These are phyloP conservation scores for Saturnia japonica DNA, from an alignment of 2,888 invertebrate species.

Conservation along the genomic window DNA sequence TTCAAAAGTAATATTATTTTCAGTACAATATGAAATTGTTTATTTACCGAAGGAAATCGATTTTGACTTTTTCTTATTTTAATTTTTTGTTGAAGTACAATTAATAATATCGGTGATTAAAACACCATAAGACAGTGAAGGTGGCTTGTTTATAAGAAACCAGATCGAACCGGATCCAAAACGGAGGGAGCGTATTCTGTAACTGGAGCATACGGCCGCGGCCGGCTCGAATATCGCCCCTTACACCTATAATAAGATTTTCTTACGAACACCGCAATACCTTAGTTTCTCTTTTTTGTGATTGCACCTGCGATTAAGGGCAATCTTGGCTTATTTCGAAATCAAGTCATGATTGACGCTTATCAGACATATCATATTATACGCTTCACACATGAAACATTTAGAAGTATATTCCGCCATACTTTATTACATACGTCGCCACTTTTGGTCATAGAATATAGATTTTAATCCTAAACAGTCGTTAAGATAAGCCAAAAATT, in stretches of 20 bases:
- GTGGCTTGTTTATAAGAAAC: conserved; percentile 65
- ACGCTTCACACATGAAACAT: conserved; percentile 32
- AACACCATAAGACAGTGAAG: conserved; percentile 71
- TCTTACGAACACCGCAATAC: conserved; percentile 68
- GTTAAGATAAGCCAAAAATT: conserved; percentile 15
- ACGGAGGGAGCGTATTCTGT: conserved; percentile 72
- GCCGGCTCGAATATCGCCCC: conserved; percentile 77
- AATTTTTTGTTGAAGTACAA: conserved; percentile 39
- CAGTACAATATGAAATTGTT: neutral
- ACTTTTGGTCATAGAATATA: conserved; percentile 9
- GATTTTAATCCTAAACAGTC: conserved; percentile 9
- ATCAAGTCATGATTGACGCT: conserved; percentile 63
- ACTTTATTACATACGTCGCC: conserved; percentile 4
- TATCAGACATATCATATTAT: conserved; percentile 53
- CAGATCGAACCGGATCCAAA: conserved; percentile 76
- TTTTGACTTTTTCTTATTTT: conserved; percentile 38
- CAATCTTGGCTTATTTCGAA: conserved; percentile 71
- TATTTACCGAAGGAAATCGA: conserved; percentile 33
- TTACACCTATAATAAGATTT: conserved; percentile 78
- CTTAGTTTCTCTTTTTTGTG: conserved; percentile 78
- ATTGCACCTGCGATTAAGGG: conserved; percentile 73
- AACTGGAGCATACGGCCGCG: conserved; percentile 76
- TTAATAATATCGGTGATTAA: conserved; percentile 67
- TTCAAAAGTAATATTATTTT: neutral
- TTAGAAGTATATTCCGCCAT: neutral